phyloP scores from a whole-genome alignment of 2,888 invertebrate species.

The Unio pictorum region DNA sequence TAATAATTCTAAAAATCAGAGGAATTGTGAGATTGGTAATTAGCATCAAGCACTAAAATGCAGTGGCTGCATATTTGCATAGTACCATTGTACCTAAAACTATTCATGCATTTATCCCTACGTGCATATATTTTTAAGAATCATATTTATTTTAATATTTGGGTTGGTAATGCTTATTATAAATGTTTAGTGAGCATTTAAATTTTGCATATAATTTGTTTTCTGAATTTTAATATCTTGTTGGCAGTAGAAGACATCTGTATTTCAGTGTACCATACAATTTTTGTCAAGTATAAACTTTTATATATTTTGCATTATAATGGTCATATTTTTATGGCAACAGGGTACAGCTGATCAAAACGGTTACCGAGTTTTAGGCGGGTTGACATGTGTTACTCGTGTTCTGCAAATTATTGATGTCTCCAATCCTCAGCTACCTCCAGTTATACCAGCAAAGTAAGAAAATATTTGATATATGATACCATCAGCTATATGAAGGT shows the following conservation, averaged over 20 bases:
- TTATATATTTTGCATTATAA: too few relatives aligned
- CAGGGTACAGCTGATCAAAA: constrained; percentile 74
- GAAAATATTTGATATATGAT: constrained; percentile 49
- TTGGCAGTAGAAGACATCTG: background rate
- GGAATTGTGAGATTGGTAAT: too few relatives aligned
- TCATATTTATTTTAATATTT: too few relatives aligned
- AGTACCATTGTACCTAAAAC: too few relatives aligned
- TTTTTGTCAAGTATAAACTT: too few relatives aligned
- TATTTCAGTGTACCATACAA: too few relatives aligned
- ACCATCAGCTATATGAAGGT: background rate
- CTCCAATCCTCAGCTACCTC: constrained; percentile 73
- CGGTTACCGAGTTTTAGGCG: constrained; percentile 75
- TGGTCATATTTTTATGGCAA: background rate
- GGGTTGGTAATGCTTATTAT: background rate
- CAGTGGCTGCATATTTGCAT: too few relatives aligned
- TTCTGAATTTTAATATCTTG: constrained; percentile 1
- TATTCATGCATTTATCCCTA: too few relatives aligned
- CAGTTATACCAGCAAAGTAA: constrained; percentile 78
- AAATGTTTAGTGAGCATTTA: background rate
- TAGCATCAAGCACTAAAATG: too few relatives aligned
- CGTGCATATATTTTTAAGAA: too few relatives aligned
- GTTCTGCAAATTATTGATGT: constrained; percentile 76
- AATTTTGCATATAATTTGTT: background rate
- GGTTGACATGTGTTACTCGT: constrained; percentile 79
- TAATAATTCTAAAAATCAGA: too few relatives aligned